These are phyloP conservation scores for Synergus itoensis DNA, from an alignment of 2,888 invertebrate species.

Conservation along the genomic window DNA sequence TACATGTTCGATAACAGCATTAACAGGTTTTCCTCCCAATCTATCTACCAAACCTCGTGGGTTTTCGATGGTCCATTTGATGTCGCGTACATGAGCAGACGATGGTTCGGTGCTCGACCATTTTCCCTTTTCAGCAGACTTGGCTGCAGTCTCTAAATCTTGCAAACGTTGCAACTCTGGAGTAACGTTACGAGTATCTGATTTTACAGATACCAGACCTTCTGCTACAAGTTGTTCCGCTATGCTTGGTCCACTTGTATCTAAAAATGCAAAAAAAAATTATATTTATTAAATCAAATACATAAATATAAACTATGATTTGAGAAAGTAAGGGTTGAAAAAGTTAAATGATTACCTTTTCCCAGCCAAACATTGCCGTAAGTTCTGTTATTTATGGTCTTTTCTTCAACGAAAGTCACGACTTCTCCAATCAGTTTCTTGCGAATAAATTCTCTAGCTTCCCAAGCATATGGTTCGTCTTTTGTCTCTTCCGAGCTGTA, in stretches of 20 bases:
- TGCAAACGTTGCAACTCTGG: constrained; percentile 85
- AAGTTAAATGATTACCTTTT: constrained; percentile 81
- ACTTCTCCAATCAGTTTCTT: constrained; percentile 95
- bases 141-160: constrained; percentile 94
- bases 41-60: constrained; percentile 91
- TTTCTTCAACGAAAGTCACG: constrained; percentile 91
- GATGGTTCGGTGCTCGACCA: constrained; percentile 80
- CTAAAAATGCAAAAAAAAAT: constrained; percentile 68
- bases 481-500: constrained; percentile 81
- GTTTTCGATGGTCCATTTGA: constrained; percentile 94
- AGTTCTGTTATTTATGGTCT: constrained; percentile 90
- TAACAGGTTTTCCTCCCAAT: constrained; percentile 90
- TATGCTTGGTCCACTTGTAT: constrained; percentile 90
- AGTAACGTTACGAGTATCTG: constrained; percentile 82
- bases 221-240: constrained; percentile 93
- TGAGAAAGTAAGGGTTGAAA: not conserved
- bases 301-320: constrained; percentile 1
- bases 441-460: constrained; percentile 95
- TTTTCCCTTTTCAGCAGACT: constrained; percentile 91
- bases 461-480: constrained; percentile 98
- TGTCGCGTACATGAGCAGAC: constrained; percentile 88
- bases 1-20: constrained; percentile 97
- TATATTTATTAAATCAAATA: constrained; percentile 14
- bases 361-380: constrained; percentile 94
- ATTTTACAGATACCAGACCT: constrained; percentile 91